These are phyloP conservation scores for Melanotaenia maccullochi DNA, from an alignment of 2,797 vertebrate genomes.

Conservation along the genomic window DNA sequence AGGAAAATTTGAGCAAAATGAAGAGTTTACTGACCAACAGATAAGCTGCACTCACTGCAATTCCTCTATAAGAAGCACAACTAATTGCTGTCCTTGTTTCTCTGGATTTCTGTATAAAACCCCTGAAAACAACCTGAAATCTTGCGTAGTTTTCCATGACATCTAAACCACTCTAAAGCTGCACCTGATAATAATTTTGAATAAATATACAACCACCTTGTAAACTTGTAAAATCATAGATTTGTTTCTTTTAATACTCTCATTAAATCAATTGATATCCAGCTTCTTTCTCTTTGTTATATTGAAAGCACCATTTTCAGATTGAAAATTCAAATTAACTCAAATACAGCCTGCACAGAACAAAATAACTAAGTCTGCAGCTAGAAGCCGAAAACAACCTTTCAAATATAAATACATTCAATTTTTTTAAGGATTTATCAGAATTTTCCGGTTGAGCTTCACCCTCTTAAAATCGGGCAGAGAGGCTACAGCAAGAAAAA, in stretches of 20 bases:
- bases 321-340: too few relatives aligned
- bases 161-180: neutral
- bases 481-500: too few relatives aligned
- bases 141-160: neutral
- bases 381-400: too few relatives aligned
- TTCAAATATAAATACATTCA: too few relatives aligned
- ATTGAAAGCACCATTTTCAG: too few relatives aligned
- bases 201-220: neutral
- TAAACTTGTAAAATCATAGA: neutral
- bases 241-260: neutral
- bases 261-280: neutral
- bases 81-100: neutral
- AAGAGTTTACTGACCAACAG: conserved; percentile 26
- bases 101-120: neutral
- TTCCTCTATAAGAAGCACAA: neutral
- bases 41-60: conserved; percentile 14
- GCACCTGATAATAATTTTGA: neutral
- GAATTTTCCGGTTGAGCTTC: too few relatives aligned
- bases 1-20: conserved; percentile 56
- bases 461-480: too few relatives aligned
- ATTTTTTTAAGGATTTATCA: too few relatives aligned
- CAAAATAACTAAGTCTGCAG: too few relatives aligned
- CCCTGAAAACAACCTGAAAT: neutral
- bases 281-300: too few relatives aligned
- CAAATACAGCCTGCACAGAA: too few relatives aligned